A percentile compares a stretch with the other conserved stretches of the same genome.
Conservation (phyloP, 2,797 vertebrate species). For the Pangasius mekongensis region DNA sequence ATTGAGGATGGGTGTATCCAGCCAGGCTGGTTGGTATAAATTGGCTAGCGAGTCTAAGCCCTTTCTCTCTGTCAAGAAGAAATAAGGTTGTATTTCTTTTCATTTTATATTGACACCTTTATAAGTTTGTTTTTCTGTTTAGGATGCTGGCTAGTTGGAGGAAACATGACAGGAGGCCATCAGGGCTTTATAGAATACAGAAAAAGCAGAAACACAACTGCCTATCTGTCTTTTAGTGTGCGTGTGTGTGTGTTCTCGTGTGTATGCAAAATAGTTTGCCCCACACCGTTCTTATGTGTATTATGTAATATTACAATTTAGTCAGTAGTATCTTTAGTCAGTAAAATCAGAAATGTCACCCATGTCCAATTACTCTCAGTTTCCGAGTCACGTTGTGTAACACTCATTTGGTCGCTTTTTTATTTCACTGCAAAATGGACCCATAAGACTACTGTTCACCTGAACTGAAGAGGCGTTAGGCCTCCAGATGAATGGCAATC, state of each 20-base stretch:
- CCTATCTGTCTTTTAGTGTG: neutral
- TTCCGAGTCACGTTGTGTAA: neutral
- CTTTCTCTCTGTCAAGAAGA: neutral
- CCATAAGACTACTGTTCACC: neutral
- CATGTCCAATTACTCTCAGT: neutral
- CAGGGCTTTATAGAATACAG: neutral
- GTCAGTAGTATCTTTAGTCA: neutral
- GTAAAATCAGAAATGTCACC: neutral
- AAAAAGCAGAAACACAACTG: neutral
- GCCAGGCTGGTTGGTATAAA: neutral
- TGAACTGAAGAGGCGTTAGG: neutral
- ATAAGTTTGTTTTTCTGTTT: neutral
- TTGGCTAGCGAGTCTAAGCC: neutral
- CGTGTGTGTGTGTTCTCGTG: neutral
- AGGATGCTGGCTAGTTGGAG: neutral
- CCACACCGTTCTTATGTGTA: neutral
- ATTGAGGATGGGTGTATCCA: neutral
- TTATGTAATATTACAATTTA: neutral
- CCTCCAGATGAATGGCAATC: neutral
- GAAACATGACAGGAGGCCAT: neutral
- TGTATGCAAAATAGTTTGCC: neutral
- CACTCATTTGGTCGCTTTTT: neutral
- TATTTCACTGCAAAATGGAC: conserved; percentile 6
- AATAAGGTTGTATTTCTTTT: neutral
- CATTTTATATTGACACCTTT: neutral